Conservation (phyloP, 2,797 vertebrate genomes). For the Thunnus albacares region DNA sequence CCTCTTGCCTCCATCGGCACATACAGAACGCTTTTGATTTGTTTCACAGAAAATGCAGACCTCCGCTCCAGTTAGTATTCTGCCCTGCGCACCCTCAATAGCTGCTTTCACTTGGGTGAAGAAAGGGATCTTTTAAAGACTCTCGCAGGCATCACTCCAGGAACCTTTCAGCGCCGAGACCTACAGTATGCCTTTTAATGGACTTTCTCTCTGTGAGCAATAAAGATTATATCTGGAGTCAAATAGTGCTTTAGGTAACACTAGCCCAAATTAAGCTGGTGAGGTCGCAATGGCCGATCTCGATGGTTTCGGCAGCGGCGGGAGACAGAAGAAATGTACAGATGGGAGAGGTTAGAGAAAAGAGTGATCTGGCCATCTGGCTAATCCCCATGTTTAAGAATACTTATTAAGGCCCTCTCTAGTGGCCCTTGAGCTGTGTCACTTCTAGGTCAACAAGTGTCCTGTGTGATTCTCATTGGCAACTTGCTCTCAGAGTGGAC, state of each 20-base stretch:
- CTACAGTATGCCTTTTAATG: slow-evolving; percentile 77
- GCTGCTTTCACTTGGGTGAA: slow-evolving; percentile 67
- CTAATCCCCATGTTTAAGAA: slow-evolving; percentile 80
- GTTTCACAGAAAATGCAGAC: slow-evolving; percentile 64
- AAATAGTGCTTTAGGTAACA: slow-evolving; percentile 75
- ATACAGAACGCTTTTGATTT: slow-evolving; percentile 76
- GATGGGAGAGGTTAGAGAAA: slow-evolving; percentile 71
- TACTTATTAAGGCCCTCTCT: slow-evolving; percentile 67
- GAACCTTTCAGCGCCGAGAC: slow-evolving; percentile 69
- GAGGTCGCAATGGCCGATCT: slow-evolving; percentile 64
- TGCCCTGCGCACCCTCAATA: slow-evolving; percentile 72
- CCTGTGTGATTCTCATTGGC: slow-evolving; percentile 49
- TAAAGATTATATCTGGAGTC: slow-evolving; percentile 84
- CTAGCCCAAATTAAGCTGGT: slow-evolving; percentile 65
- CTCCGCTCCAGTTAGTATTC: slow-evolving; percentile 69
- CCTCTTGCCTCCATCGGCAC: slow-evolving; percentile 39
- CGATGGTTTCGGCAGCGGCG: slow-evolving; percentile 70
- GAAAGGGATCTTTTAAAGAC: slow-evolving; percentile 75
- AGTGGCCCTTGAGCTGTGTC: slow-evolving; percentile 66
- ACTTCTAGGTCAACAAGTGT: slow-evolving; percentile 71
- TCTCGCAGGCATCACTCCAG: slow-evolving; percentile 67
- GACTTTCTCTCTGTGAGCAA: slow-evolving; percentile 76
- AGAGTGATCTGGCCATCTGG: slow-evolving; percentile 79
- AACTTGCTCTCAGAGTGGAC: slow-evolving; percentile 1
- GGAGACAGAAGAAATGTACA: slow-evolving; percentile 62